Percentiles rank a stretch among this genome's conserved stretches.
These are phyloP conservation scores for Eupithecia exiguata DNA, from an alignment of 2,888 invertebrate genomes.

Conservation along the genomic window DNA sequence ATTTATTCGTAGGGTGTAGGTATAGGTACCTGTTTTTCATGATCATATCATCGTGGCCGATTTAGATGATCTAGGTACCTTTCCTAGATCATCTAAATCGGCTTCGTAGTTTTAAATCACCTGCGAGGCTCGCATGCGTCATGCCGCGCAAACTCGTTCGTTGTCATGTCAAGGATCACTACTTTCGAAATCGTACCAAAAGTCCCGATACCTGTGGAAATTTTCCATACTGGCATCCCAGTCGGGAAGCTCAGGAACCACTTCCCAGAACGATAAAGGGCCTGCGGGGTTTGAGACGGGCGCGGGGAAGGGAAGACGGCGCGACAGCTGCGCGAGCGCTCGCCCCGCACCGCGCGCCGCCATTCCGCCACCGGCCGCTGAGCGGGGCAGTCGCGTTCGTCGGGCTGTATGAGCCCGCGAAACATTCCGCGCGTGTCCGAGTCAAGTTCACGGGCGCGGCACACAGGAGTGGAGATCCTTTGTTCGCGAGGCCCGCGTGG, in stretches of 20 bases:
- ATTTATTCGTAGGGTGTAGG: too few species aligned
- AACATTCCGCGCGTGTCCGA: conserved; percentile 59
- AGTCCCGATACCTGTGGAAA: conserved; percentile 57
- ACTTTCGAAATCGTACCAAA: conserved; percentile 62
- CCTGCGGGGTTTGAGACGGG: conserved; percentile 56
- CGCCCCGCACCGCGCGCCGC: conserved; percentile 56
- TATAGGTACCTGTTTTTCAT: too few species aligned
- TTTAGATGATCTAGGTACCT: too few species aligned
- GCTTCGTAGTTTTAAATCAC: conserved; percentile 44
- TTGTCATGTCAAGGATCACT: conserved; percentile 74
- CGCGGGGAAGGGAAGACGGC: conserved; percentile 61
- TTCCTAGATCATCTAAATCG: conserved; percentile 28
- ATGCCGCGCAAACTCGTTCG: conserved; percentile 57
- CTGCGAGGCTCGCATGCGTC: conserved; percentile 68
- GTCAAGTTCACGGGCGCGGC: conserved; percentile 51
- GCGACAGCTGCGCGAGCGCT: conserved; percentile 80
- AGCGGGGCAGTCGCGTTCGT: conserved; percentile 54
- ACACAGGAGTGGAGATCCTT: conserved; percentile 53
- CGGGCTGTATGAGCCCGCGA: conserved; percentile 61
- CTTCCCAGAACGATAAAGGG: conserved; percentile 84
- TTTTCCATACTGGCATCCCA: conserved; percentile 65
- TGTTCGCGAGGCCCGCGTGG: conserved; percentile 80
- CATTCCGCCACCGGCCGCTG: conserved; percentile 69
- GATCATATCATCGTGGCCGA: too few species aligned
- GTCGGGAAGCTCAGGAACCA: conserved; percentile 83